Evolutionary conservation across 2,888 invertebrate species (phyloP).

Genomic region (Agriopis marginaria): DNA sequence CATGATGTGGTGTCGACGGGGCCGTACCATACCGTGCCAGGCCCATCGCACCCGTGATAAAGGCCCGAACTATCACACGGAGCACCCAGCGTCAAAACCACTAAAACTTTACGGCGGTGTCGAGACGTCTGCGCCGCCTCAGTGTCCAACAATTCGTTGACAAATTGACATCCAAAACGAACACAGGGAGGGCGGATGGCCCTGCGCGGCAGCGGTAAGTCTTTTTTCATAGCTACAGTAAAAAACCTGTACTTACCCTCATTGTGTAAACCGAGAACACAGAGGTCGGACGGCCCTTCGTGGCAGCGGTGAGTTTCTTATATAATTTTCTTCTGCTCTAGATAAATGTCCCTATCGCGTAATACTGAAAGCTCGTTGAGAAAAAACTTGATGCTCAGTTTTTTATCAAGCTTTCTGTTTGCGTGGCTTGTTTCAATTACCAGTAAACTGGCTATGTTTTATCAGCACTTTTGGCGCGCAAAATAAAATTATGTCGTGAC

Average conservation of each 20-base stretch:
- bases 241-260: conserved; percentile 18
- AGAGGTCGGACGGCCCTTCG: conserved; percentile 50
- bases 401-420: conserved; percentile 16
- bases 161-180: conserved; percentile 63
- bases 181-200: conserved; percentile 50
- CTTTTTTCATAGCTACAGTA: conserved; percentile 20
- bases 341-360: conserved; percentile 8
- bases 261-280: conserved; percentile 61
- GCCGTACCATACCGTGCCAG: conserved; percentile 84
- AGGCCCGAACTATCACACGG: conserved; percentile 80
- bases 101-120: conserved; percentile 70
- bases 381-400: conserved; percentile 34
- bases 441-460: conserved; percentile 23
- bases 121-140: conserved; percentile 62
- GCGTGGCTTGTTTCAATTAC: conserved; percentile 31
- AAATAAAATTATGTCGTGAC: conserved; percentile 13
- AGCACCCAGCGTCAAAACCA: conserved; percentile 79
- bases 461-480: conserved; percentile 25
- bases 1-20: conserved; percentile 77
- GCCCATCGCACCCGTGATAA: conserved; percentile 69
- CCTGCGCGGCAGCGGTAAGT: conserved; percentile 64
- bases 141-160: conserved; percentile 44
- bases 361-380: conserved; percentile 6
- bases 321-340: background rate
- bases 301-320: conserved; percentile 61